Base-by-base conservation (phyloP, 2,113 vertebrate genomes). In the Trinectes maculatus region DNA sequence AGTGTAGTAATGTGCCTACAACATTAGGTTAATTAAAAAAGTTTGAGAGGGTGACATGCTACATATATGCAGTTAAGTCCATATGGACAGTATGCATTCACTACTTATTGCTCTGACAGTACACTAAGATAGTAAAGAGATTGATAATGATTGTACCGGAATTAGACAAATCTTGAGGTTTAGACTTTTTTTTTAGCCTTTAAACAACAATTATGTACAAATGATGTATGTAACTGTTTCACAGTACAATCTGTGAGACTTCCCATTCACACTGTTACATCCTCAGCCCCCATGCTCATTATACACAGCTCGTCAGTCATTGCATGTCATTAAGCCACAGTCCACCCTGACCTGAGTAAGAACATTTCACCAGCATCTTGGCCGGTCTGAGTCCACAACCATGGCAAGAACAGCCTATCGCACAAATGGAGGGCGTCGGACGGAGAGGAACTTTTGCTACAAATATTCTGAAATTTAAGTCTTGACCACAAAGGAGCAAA, bases 231-330 rank as follows among this genome's bases (percentile, higher is more conserved):
- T n/a, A n/a, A 31, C 8, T 5, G 29, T 31, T 31, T 31, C 29
- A 31, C 29, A 31, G 29, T 31, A 31, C 19, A 25, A 16, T 42
- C 29, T 11, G 5, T 48, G 44, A 75, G 31, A 55, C 36, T n/a
- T 66, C 74, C 77, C 55, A 37, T 59, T 48, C 77, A 79, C 57
- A 49, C 22, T 70, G 75, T 84, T 58, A 43, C 85, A 89, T 86
- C 74, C 44, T 42, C 78, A 85, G 85, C 80, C 86, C 86, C 87
- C 89, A 86, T 90, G 87, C 75, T 85, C 89, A 87, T 85, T 42
- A 62, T 16, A 28, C 70, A 72, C 72, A 79, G 73, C 80, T 55
- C 58, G 67, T 79, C 85, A 83, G 49, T 82, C 87, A 85, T 73
- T 72, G 75, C 67, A 82, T 63, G 37, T 37, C 84, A 87, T 87